Evolutionary conservation across 2,888 invertebrate genomes (phyloP).

Genomic region (Mesopsocus fuscifrons): DNA sequence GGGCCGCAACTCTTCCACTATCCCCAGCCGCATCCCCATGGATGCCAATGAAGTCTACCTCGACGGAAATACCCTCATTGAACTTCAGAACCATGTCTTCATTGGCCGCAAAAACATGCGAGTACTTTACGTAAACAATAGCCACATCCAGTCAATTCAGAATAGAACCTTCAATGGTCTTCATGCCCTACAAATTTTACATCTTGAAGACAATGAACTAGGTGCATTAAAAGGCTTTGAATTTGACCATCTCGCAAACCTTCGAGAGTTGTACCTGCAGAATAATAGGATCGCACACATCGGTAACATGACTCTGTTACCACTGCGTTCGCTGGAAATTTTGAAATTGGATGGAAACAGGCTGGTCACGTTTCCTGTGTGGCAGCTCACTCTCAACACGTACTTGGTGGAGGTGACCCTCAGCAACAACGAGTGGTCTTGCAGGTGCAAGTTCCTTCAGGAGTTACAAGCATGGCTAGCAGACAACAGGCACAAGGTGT

Average conservation of each 20-base stretch:
- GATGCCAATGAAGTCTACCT: constrained; percentile 85
- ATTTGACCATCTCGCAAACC: constrained; percentile 58
- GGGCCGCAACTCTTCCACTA: constrained; percentile 51
- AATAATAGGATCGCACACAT: constrained; percentile 65
- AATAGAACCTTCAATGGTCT: constrained; percentile 82
- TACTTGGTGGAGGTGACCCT: constrained; percentile 55
- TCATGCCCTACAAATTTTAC: constrained; percentile 54
- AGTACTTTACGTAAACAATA: constrained; percentile 67
- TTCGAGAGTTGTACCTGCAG: constrained; percentile 69
- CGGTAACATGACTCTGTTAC: constrained; percentile 58
- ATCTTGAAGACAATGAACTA: constrained; percentile 71
- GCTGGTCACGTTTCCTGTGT: constrained; percentile 58
- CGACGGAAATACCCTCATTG: constrained; percentile 73
- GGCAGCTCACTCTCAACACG: constrained; percentile 48
- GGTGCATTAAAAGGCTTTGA: constrained; percentile 63
- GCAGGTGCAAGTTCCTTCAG: constrained; percentile 75
- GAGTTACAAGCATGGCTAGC: constrained; percentile 61
- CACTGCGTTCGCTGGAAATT: constrained; percentile 56
- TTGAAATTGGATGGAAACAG: constrained; percentile 71
- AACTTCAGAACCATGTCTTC: constrained; percentile 71
- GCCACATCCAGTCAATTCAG: constrained; percentile 64
- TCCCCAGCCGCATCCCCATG: constrained; percentile 78
- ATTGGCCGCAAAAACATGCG: constrained; percentile 79
- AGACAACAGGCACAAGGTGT: constrained; percentile 59
- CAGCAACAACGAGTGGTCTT: constrained; percentile 75